Base-by-base conservation (phyloP, 2,113 vertebrate genomes). In the Cyphomyrus plagiostoma region DNA sequence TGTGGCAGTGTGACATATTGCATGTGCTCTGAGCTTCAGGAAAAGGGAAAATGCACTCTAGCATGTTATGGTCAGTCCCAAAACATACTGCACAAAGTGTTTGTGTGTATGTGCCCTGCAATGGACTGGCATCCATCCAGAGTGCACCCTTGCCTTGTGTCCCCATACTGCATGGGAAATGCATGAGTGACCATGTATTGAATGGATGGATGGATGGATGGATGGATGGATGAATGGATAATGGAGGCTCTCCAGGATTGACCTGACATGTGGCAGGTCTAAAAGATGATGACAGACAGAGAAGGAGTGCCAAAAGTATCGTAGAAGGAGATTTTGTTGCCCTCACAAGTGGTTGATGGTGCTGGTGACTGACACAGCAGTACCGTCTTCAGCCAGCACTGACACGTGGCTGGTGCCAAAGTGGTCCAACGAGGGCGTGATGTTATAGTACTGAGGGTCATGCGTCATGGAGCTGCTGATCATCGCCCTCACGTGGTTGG, bases 341-440 rank as follows among this genome's bases (percentile, higher is more conserved):
- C 89, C 93, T 97, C 93, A 98, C 97, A 97, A 62, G 17, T 95
- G 94, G 93, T 98, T 98, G 93, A 98, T 98, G 91, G 97, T 97
- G 95, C 98, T 98, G 90, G 97, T 98, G 93, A 96, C 97, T 0
- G 98, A 97, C 49, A 98, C 97, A 0, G 96, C 97, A 17, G 95
- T 95, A 85, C 97, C 97, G 0, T 98, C 96, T 30, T 93, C 92
- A 23, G 96, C 96, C 0, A 98, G 89, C 70, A 97, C 96, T 0
- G 97, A 96, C 56, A 97, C 90, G 8, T 97, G 97, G 7, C 95
- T 96, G 0, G 96, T 97, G 88, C 97, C 97, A 0, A 91, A n/a
- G 0, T 84, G 91, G 17, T 92, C 94, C 0, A 53, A 17, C 0
- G 83, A 39, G 0, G 90, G 93, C 2, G 53, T 91, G 39, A 91